Base-by-base conservation (phyloP, 2,888 invertebrate species). In the Choristoneura rosaceana region DNA sequence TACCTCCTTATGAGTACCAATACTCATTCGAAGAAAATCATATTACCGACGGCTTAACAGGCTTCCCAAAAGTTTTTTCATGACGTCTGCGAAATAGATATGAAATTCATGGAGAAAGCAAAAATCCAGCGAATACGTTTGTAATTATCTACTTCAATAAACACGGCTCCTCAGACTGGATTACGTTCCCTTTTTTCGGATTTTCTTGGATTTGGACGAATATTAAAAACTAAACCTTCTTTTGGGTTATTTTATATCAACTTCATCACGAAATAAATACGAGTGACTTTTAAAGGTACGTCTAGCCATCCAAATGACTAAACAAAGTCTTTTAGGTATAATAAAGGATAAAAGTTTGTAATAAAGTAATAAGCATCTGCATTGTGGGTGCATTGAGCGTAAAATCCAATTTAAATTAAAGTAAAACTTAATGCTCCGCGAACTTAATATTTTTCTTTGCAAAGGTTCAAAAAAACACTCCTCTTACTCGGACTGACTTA, bases 141-240 rank as follows among this genome's bases (percentile, higher is more conserved):
- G 47, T 60, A 75, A 75, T 75, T 73, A 74, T 75, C 74, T 69
- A 66, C 65, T 74, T 64, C 65, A 71, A 74, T 75, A 71, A 75
- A 70, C 70, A 69, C 66, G 45, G 62, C 68, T 75, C 33, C 38
- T 15, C 14, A 63, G 38, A 58, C 47, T 25, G 65, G 68, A 68
- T 75, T 70, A 70, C 47, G 59, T 34, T 59, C 17, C 43, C 34
- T 58, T 69, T 64, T 71, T 68, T 67, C 38, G 55, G 66, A 70
- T 65, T 64, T 70, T 66, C 61, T 67, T 50, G 67, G 67, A 64
- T 73, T 73, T 59, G 50, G 59, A 50, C 41, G 63, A 69, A 73
- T 52, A 64, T 73, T 64, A 59, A 47, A 59, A 58, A 64, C 47
- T 68, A 69, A 52, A 69, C 43, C 59, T 43, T n/a, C 58, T 43